Evolutionary conservation across 1,140 invertebrate genomes (phyloP).

Genomic region (Apocrypta bakeri): DNA sequence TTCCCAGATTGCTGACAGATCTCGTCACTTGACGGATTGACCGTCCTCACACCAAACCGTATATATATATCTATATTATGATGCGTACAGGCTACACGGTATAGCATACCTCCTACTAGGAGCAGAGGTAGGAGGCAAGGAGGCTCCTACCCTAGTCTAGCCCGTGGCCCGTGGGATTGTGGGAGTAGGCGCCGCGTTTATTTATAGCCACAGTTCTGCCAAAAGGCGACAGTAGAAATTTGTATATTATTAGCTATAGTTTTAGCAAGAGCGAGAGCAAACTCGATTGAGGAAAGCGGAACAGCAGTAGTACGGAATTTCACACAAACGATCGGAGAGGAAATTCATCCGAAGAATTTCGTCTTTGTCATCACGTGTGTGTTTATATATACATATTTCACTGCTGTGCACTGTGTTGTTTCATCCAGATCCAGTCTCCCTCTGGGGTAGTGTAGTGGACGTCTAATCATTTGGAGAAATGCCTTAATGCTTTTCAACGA

Average conservation of each 20-base stretch:
- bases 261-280: neutral
- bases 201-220: slow-evolving; percentile 51
- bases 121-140: no score
- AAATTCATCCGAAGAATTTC: neutral
- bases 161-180: no score
- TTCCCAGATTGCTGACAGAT: no score
- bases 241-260: slow-evolving; percentile 49
- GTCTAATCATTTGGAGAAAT: slow-evolving; percentile 11
- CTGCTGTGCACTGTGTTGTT: no score
- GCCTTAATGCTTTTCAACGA: slow-evolving; percentile 43
- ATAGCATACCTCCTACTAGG: no score
- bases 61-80: no score
- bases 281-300: neutral
- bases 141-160: no score
- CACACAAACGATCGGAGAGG: neutral
- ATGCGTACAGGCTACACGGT: no score
- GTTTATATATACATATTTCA: neutral
- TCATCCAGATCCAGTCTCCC: no score
- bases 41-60: no score
- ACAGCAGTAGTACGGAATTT: neutral
- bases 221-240: slow-evolving; percentile 44
- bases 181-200: no score
- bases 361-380: neutral
- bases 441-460: neutral
- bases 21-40: no score